Percentiles rank a stretch among this genome's conserved stretches.
phyloP scores from a whole-genome alignment of 2,888 invertebrate species.

The Blastobasis lacticolella region DNA sequence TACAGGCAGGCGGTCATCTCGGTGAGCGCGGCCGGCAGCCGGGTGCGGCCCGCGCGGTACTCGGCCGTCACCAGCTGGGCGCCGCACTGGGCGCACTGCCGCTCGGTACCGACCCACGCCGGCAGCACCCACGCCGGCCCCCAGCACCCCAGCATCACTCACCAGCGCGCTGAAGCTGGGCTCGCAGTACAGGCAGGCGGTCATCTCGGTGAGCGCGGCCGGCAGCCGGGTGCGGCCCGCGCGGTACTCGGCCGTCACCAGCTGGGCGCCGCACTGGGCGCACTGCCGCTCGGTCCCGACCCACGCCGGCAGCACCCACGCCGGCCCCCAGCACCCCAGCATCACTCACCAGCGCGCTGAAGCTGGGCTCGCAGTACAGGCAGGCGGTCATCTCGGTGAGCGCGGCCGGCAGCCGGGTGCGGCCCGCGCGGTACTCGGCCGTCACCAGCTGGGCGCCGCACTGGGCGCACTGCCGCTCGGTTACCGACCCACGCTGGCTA shows the following conservation, averaged over 20 bases:
- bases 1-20: constrained; percentile 14
- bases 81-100: constrained; percentile 83
- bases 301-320: no score
- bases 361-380: constrained; percentile 12
- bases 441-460: constrained; percentile 90
- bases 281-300: constrained; percentile 80
- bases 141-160: no score
- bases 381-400: constrained; percentile 14
- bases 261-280: constrained; percentile 86
- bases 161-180: constrained; percentile 42
- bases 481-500: no score
- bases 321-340: no score
- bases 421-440: constrained; percentile 89
- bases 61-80: constrained; percentile 89
- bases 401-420: constrained; percentile 72
- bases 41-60: constrained; percentile 86
- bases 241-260: constrained; percentile 88
- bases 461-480: constrained; percentile 79
- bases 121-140: no score
- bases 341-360: constrained; percentile 44
- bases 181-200: constrained; percentile 14
- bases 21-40: constrained; percentile 47
- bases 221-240: constrained; percentile 81
- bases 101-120: no score
- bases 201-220: constrained; percentile 14